A percentile compares a stretch with the other conserved stretches of the same genome.
These are phyloP conservation scores for Spodoptera litura DNA, from an alignment of 1,140 invertebrate genomes.

Conservation along the genomic window DNA sequence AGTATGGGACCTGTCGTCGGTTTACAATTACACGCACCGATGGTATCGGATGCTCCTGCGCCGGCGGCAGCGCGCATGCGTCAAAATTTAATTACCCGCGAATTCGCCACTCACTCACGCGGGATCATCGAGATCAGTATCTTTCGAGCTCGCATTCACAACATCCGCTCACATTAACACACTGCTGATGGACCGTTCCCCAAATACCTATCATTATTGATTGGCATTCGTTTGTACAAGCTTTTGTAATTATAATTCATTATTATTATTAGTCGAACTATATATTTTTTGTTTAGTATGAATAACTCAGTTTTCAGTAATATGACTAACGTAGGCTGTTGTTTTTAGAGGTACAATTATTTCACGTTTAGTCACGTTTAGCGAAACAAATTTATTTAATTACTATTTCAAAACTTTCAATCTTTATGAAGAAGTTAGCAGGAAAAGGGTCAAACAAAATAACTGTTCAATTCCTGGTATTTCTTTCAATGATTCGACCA, in stretches of 20 bases:
- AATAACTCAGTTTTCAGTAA: not conserved
- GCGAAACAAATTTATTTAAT: not conserved
- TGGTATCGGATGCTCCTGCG: constrained; percentile 57
- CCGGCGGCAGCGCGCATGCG: constrained; percentile 55
- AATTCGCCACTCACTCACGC: constrained; percentile 64
- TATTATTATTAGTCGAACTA: not conserved
- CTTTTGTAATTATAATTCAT: constrained; percentile 3
- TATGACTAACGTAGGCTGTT: too few relatives aligned
- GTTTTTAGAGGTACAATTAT: too few relatives aligned
- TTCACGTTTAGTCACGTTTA: not conserved
- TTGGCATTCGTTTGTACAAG: constrained; percentile 24
- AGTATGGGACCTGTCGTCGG: constrained; percentile 54
- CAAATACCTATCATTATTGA: constrained; percentile 20
- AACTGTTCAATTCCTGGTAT: not conserved
- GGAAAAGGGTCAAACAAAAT: not conserved
- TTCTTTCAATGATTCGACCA: not conserved
- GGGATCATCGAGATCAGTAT: constrained; percentile 51
- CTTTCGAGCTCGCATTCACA: constrained; percentile 31
- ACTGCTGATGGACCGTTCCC: constrained; percentile 4
- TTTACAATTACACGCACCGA: constrained; percentile 68
- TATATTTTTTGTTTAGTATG: not conserved
- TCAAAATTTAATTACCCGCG: constrained; percentile 75
- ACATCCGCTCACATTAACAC: constrained; percentile 40
- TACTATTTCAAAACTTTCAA: not conserved
- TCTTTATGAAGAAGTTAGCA: not conserved